Base-by-base conservation (phyloP, 2,888 invertebrate genomes). In the Druceiella hillmani region DNA sequence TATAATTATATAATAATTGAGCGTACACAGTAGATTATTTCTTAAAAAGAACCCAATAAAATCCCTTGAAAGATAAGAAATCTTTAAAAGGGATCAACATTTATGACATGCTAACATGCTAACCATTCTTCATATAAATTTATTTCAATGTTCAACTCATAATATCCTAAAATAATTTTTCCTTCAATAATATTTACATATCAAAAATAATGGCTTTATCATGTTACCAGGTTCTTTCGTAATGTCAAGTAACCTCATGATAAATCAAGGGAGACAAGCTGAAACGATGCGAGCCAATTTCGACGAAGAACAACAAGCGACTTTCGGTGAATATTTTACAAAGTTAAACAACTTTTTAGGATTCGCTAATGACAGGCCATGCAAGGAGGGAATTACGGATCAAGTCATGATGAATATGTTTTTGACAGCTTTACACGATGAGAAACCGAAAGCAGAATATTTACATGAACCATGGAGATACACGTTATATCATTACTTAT, bases 391-490 rank as follows among this genome's bases (percentile, higher is more conserved):
- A 52, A 15, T 6, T 6, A 10, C 25, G 1, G 72, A 79, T 53
- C 43, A 54, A 0, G 53, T 52, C 12, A 61, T 87, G 41, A 76
- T 83, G 45, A 56, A 70, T 35, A 71, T 71, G 17, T 83, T 85
- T 50, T 73, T 80, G 49, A 66, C 73, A 48, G 78, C 83, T 3
- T 55, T 88, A 17, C 65, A 76, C 12, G 75, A 76, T 42, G 59
- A 64, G 16, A 56, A 71, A 20, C 87, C 88, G 0, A 64, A 67
- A 34, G 50, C 72, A 3, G 44, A 76, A 4, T 88, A 88, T 52
- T 79, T 79, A 63, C 77, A 78, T 46, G 84, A 86, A 52, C 76
- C 82, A 0, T 77, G 76, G 68, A 68, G 82, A 55, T 86, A 73
- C 52, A 62, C 56, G 50, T 54, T 83, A 36, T 87, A 84, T 58